phyloP scores from a whole-genome alignment of 2,888 invertebrate species.

The Laothoe populi region DNA sequence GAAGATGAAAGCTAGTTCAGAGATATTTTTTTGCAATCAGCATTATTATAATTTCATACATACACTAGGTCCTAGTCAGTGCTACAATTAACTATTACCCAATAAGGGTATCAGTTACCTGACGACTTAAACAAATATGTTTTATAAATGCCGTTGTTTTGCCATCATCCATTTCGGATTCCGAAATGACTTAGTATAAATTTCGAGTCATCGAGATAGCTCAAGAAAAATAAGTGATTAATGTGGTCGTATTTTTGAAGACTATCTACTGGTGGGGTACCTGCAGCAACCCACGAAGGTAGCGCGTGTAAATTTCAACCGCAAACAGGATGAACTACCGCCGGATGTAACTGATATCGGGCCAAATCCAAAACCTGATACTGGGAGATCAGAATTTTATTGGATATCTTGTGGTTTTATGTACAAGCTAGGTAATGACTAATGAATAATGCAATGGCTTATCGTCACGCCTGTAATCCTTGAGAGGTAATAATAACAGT shows the following conservation, averaged over 20 bases:
- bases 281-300: not conserved
- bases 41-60: too few species aligned
- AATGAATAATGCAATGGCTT: not conserved
- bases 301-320: constrained; percentile 7
- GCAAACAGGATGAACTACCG: constrained; percentile 21
- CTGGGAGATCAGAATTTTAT: constrained; percentile 16
- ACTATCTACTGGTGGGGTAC: not conserved
- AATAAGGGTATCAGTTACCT: too few species aligned
- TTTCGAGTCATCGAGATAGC: too few species aligned
- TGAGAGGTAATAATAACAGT: not conserved
- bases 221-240: too few species aligned
- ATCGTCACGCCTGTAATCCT: not conserved
- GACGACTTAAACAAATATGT: too few species aligned
- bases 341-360: constrained; percentile 15
- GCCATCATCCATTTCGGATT: too few species aligned
- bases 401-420: constrained; percentile 8
- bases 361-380: constrained; percentile 9
- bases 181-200: too few species aligned
- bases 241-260: not conserved
- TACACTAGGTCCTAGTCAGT: too few species aligned
- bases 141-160: too few species aligned
- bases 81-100: too few species aligned
- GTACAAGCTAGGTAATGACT: not conserved
- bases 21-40: too few species aligned
- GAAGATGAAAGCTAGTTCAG: too few species aligned